Evolutionary conservation across 2,113 vertebrate species (phyloP).

Genomic region (Psittacula cyanocephala): DNA sequence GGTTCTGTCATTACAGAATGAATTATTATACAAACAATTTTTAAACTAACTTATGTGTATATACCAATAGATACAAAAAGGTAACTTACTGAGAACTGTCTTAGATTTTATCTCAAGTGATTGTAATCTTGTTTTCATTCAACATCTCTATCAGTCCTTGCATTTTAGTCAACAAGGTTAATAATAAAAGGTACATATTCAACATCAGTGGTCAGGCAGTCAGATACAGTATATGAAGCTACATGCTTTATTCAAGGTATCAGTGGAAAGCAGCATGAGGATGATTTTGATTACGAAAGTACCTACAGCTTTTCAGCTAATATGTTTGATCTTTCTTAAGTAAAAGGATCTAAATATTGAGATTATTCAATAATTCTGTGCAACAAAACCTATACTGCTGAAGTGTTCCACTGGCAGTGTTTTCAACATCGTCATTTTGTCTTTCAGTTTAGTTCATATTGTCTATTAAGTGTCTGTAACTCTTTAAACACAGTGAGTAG

Average conservation of each 20-base stretch:
- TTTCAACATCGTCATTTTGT: not conserved
- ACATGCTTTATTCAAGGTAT: constrained; percentile 45
- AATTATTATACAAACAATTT: not conserved
- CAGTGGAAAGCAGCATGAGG: not conserved
- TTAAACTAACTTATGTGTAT: not conserved
- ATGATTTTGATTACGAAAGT: not conserved
- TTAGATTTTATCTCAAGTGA: not conserved
- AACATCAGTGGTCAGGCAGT: not conserved
- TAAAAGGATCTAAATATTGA: not conserved
- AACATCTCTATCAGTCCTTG: not conserved
- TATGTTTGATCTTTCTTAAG: not conserved
- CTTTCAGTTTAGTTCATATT: not conserved
- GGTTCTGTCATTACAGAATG: not conserved
- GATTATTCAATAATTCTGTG: not conserved
- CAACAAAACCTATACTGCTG: not conserved
- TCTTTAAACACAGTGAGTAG: not conserved
- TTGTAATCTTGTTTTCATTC: not conserved
- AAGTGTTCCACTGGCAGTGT: not conserved
- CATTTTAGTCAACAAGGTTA: not conserved
- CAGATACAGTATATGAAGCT: not conserved
- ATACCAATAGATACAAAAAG: not conserved
- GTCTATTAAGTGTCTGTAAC: not conserved
- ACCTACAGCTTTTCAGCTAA: not conserved
- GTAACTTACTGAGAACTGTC: not conserved
- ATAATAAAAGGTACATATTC: constrained; percentile 64